Percentiles rank a stretch among this genome's conserved stretches.
These are phyloP conservation scores for Dorcus hopei DNA, from an alignment of 2,888 invertebrate species.

Conservation along the genomic window DNA sequence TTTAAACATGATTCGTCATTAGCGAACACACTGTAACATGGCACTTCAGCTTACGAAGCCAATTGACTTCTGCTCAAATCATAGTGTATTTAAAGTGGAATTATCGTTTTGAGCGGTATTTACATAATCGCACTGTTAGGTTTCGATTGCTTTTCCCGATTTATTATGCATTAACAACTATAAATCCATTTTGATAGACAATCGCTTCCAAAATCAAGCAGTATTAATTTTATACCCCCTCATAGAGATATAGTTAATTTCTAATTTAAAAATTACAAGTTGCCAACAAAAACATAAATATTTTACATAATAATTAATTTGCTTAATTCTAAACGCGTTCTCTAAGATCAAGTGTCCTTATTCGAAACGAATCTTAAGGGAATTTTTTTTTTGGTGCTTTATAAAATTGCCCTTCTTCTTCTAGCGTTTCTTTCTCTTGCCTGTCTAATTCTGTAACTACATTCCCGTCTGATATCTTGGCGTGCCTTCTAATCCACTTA, in stretches of 20 bases:
- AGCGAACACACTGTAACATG: slow-evolving; percentile 38
- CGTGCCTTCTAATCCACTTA: slow-evolving; percentile 10
- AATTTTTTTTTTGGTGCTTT: slow-evolving; percentile 6
- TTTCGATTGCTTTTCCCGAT: too few relatives aligned
- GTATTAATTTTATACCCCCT: too few relatives aligned
- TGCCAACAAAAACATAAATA: too few relatives aligned
- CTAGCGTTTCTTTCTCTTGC: slow-evolving; percentile 1
- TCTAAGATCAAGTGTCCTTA: too few relatives aligned
- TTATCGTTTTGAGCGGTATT: neutral
- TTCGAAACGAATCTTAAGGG: too few relatives aligned
- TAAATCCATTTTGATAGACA: too few relatives aligned
- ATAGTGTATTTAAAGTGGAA: slow-evolving; percentile 19
- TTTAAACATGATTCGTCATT: slow-evolving; percentile 48
- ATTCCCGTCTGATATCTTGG: slow-evolving; percentile 12
- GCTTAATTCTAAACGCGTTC: too few relatives aligned
- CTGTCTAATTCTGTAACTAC: slow-evolving; percentile 15
- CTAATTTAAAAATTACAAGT: too few relatives aligned
- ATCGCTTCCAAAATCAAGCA: neutral
- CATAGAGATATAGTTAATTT: too few relatives aligned
- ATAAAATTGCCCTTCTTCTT: slow-evolving; percentile 11
- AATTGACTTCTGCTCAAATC: slow-evolving; percentile 42
- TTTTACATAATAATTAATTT: too few relatives aligned
- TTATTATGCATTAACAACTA: too few relatives aligned
- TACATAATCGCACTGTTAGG: neutral
- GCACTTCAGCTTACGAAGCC: slow-evolving; percentile 46